phyloP scores from a whole-genome alignment of 2,113 vertebrate species.

The Brachypodius melanocephalos region DNA sequence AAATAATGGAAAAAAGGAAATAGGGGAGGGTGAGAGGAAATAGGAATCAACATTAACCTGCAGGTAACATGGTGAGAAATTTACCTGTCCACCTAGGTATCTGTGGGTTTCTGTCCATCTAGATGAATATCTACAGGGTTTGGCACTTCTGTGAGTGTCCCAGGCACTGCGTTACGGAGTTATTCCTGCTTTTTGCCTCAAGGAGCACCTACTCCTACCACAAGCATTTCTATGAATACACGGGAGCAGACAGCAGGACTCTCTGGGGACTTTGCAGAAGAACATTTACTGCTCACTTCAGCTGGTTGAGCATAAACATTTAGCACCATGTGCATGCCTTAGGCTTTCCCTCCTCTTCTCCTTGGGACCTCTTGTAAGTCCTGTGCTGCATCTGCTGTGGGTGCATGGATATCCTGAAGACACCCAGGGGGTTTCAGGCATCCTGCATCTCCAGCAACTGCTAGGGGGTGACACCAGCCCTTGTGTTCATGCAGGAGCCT shows the following conservation, averaged over 20 bases:
- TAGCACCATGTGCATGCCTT: not conserved
- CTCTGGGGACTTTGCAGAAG: not conserved
- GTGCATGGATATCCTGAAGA: not conserved
- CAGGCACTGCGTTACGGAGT: not conserved
- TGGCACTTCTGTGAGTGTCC: not conserved
- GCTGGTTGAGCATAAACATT: not conserved
- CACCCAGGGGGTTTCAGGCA: not conserved
- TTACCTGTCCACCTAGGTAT: no score
- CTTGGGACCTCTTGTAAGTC: not conserved
- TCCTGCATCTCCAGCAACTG: not conserved
- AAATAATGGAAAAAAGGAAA: not conserved
- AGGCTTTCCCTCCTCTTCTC: not conserved
- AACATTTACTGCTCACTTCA: not conserved
- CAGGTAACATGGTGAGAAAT: not conserved
- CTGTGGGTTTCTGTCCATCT: not conserved
- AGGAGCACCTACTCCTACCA: not conserved
- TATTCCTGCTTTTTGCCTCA: not conserved
- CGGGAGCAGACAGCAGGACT: not conserved
- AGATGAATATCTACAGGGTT: not conserved
- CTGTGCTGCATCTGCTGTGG: not conserved
- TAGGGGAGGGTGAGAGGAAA: not conserved
- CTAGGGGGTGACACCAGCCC: not conserved
- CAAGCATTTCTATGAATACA: not conserved
- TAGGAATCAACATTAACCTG: not conserved
- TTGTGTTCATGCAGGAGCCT: rapidly evolving